A percentile compares a stretch with the other conserved stretches of the same genome.
Evolutionary conservation across 2,797 vertebrate species (phyloP).

Genomic region (Lacerta viridis): DNA sequence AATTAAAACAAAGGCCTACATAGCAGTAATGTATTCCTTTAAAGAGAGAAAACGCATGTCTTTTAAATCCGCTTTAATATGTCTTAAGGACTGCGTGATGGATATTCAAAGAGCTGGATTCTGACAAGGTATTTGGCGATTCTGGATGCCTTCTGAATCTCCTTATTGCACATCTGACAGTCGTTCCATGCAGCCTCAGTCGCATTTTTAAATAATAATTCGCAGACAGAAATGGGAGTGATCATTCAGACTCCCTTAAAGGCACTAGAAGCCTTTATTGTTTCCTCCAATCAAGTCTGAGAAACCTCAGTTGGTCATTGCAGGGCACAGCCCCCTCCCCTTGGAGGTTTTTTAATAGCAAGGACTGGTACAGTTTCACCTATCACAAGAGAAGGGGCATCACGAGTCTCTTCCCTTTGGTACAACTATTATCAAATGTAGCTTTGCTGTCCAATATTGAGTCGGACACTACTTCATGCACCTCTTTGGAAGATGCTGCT

Average conservation of each 20-base stretch:
- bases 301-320: background rate
- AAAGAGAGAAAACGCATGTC: conserved; percentile 78
- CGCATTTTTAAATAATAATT: conserved; percentile 18
- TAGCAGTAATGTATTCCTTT: conserved; percentile 80
- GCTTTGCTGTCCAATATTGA: background rate
- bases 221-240: fast-evolving
- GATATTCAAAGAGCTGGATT: conserved; percentile 57
- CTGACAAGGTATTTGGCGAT: conserved; percentile 67
- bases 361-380: background rate
- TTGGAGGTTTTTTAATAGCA: background rate
- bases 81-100: conserved; percentile 85
- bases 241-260: background rate
- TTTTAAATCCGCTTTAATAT: conserved; percentile 84
- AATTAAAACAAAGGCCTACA: conserved; percentile 86
- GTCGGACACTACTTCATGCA: background rate
- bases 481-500: background rate
- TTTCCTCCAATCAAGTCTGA: background rate
- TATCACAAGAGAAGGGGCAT: background rate
- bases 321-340: background rate
- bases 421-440: background rate
- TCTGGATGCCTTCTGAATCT: conserved; percentile 49
- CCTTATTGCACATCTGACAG: background rate
- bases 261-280: fast-evolving
- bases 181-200: background rate
- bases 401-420: background rate